phyloP scores from a whole-genome alignment of 2,888 invertebrate genomes.

The Trimorus sp. region DNA sequence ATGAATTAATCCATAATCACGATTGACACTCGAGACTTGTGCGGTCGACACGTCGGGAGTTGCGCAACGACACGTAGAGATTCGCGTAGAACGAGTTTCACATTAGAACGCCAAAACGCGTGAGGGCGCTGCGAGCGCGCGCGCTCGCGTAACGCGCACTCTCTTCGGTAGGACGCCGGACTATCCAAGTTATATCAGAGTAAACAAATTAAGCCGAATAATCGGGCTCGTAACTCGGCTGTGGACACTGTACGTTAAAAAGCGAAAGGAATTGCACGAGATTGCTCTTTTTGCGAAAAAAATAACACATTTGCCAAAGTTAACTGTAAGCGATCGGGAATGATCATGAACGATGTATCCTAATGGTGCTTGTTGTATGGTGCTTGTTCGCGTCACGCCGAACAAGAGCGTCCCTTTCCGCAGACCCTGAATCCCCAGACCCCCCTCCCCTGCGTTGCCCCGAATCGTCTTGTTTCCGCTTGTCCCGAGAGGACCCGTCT shows the following conservation, averaged over 20 bases:
- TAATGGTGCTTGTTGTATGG: constrained; percentile 60
- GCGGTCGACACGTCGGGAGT: constrained; percentile 35
- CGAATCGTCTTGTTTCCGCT: no score
- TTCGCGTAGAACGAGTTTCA: constrained; percentile 57
- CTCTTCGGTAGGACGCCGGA: constrained; percentile 50
- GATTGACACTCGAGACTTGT: constrained; percentile 48
- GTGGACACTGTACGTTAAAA: constrained; percentile 62
- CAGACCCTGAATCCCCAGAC: background rate
- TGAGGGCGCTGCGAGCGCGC: constrained; percentile 37
- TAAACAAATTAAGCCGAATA: constrained; percentile 61
- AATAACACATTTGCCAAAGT: constrained; percentile 60
- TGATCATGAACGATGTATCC: constrained; percentile 48
- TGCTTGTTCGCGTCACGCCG: constrained; percentile 41
- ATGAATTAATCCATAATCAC: constrained; percentile 60
- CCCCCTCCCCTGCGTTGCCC: no score
- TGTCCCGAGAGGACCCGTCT: no score
- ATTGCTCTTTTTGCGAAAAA: constrained; percentile 64
- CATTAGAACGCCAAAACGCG: constrained; percentile 58
- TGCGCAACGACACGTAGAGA: constrained; percentile 51
- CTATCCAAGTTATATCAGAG: constrained; percentile 43
- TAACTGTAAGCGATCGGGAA: constrained; percentile 59
- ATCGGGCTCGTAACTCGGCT: constrained; percentile 65
- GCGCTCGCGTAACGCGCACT: no score
- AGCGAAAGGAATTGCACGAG: constrained; percentile 62
- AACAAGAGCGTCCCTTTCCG: constrained; percentile 43